Evolutionary conservation across 1,140 invertebrate genomes (phyloP).

Genomic region (Drosophila pandora): DNA sequence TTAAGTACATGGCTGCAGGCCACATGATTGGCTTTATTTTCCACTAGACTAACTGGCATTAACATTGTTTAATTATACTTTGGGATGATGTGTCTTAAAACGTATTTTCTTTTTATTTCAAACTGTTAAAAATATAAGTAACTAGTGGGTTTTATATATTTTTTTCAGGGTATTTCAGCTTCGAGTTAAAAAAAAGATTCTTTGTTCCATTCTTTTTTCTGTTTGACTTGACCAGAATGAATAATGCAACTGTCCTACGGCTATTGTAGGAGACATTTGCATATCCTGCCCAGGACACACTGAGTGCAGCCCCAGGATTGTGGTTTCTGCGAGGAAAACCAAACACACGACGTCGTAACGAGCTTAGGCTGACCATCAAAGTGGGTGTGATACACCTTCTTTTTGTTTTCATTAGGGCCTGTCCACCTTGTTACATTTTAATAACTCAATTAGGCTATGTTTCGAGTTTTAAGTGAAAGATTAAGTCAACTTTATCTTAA

Average conservation of each 20-base stretch:
- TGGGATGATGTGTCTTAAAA: not conserved
- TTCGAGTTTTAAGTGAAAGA: too few relatives aligned
- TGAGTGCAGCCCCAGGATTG: conserved; percentile 38
- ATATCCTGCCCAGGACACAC: conserved; percentile 14
- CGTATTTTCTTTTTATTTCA: not conserved
- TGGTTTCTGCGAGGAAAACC: conserved; percentile 17
- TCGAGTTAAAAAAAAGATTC: not conserved
- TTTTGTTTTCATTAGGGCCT: not conserved
- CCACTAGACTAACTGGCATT: not conserved
- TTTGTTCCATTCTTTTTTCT: not conserved
- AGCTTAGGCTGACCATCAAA: not conserved
- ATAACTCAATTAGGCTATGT: too few relatives aligned
- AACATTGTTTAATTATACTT: not conserved
- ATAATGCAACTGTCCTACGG: conserved; percentile 46
- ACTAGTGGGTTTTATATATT: not conserved
- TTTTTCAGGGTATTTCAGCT: conserved; percentile 6
- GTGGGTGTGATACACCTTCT: not conserved
- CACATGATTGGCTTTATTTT: not conserved
- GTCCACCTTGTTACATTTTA: not conserved
- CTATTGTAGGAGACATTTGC: conserved; percentile 37
- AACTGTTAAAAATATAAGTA: not conserved
- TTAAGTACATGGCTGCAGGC: conserved; percentile 56
- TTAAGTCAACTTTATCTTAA: too few relatives aligned
- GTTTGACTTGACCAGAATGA: conserved; percentile 26
- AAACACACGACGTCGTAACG: not conserved